Conservation (phyloP, 2,113 vertebrate species). For the Poeciliopsis turrubarensis region DNA sequence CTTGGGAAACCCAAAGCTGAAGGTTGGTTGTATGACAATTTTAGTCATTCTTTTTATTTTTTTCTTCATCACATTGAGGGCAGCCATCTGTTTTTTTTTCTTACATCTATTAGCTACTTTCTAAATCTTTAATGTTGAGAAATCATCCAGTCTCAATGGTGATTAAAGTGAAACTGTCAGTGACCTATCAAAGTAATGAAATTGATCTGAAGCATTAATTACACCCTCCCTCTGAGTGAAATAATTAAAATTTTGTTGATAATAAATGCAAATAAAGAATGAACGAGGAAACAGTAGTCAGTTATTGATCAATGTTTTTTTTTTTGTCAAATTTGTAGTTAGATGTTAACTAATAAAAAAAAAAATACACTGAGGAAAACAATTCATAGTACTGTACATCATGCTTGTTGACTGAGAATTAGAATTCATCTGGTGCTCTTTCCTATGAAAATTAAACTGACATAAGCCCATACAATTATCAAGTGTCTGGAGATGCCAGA, state of each 20-base stretch:
- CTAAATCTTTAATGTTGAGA: background rate
- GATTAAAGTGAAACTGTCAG: background rate
- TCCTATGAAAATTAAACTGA: background rate
- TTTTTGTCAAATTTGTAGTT: too few relatives aligned
- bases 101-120: background rate
- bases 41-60: background rate
- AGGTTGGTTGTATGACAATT: slow-evolving; percentile 57
- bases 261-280: background rate
- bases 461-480: background rate
- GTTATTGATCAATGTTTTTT: too few relatives aligned
- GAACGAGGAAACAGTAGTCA: too few relatives aligned
- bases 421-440: too few relatives aligned
- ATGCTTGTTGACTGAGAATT: too few relatives aligned
- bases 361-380: too few relatives aligned
- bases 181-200: background rate
- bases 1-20: slow-evolving; percentile 82
- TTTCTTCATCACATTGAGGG: background rate
- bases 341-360: too few relatives aligned
- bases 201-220: background rate
- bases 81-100: background rate
- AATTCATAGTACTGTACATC: too few relatives aligned
- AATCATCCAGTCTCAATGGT: background rate
- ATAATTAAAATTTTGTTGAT: background rate
- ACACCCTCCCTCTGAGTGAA: background rate
- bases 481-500: background rate